Percentiles rank a stretch among this genome's conserved stretches.
Conservation (phyloP, 2,888 invertebrate genomes). For the Stenurella melanura region DNA sequence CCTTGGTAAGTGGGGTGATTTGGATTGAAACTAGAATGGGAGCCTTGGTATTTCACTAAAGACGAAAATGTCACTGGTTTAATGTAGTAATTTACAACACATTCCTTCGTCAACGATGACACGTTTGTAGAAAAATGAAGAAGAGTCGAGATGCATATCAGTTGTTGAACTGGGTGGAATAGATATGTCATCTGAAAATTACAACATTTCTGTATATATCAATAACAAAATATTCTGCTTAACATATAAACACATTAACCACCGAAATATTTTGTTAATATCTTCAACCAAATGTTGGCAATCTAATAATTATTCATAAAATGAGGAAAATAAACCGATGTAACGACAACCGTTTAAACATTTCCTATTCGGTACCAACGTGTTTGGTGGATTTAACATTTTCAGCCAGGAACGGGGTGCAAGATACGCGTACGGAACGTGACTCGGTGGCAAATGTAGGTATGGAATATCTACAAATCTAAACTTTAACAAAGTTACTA, state of each 20-base stretch:
- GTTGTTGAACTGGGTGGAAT: neutral
- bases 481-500: no score
- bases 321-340: no score
- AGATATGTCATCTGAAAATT: neutral
- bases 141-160: neutral
- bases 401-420: no score
- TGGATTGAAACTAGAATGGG: constrained; percentile 59
- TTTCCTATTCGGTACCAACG: no score
- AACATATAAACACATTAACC: neutral
- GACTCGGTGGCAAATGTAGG: no score
- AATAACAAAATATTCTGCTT: neutral
- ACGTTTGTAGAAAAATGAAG: neutral
- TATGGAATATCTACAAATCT: no score
- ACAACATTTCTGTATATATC: neutral
- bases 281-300: no score
- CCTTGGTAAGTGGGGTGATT: constrained; percentile 53
- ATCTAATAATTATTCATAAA: no score
- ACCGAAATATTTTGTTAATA: neutral
- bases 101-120: constrained; percentile 11
- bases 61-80: constrained; percentile 58
- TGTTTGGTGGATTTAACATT: no score
- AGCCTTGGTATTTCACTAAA: constrained; percentile 61
- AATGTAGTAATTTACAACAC: neutral
- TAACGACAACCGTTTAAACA: no score
- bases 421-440: no score